phyloP scores from a whole-genome alignment of 2,113 vertebrate genomes.

The Pelodiscus sinensis region DNA sequence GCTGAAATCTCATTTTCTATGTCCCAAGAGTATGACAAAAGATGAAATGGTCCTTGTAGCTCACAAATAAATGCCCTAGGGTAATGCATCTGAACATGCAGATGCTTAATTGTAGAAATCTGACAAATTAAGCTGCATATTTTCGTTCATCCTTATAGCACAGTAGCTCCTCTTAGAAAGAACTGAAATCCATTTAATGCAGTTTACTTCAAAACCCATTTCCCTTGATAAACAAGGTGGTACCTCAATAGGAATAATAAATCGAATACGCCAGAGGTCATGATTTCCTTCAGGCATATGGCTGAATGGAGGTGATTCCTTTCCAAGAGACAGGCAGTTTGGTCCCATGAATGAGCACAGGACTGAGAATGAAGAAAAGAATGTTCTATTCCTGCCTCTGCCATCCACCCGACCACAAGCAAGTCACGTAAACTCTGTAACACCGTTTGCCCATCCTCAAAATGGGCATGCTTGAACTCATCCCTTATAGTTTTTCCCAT shows the following conservation, averaged over 20 bases:
- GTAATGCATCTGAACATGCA: background rate
- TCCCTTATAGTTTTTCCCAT: background rate
- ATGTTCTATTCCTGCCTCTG: background rate
- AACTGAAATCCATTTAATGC: background rate
- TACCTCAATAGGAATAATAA: background rate
- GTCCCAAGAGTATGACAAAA: background rate
- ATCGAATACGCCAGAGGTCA: background rate
- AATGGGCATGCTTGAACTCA: background rate
- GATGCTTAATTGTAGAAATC: background rate
- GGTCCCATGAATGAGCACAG: background rate
- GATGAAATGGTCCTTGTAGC: background rate
- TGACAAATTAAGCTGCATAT: background rate
- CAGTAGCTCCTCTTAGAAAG: background rate
- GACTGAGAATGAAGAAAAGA: background rate
- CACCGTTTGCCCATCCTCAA: background rate
- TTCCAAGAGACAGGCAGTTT: background rate
- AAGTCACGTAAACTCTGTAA: background rate
- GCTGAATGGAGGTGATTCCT: background rate
- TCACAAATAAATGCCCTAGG: background rate
- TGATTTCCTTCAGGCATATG: background rate
- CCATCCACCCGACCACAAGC: background rate
- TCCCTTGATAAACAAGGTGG: background rate
- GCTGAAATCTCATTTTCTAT: background rate
- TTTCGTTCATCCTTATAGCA: background rate
- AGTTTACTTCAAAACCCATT: background rate